Percentiles rank a stretch among this genome's conserved stretches.
Evolutionary conservation across 1,140 invertebrate species (phyloP).

Genomic region (Drosophila kohkoa): DNA sequence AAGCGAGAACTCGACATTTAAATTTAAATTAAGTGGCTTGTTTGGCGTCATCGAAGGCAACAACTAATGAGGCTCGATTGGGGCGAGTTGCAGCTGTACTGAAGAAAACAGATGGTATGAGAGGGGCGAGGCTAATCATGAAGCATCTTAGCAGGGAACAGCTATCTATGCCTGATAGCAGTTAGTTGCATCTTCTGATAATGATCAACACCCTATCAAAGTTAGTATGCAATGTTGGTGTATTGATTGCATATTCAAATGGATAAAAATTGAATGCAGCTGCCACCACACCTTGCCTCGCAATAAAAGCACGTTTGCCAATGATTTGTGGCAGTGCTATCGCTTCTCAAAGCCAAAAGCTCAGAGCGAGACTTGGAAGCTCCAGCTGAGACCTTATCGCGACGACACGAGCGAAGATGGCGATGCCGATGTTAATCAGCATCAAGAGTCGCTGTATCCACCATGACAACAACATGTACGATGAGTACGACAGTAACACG

Average conservation of each 20-base stretch:
- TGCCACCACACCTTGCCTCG: conserved; percentile 59
- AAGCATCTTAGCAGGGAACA: conserved; percentile 58
- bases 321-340: conserved; percentile 72
- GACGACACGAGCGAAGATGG: conserved; percentile 62
- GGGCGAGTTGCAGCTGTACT: conserved; percentile 2
- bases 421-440: conserved; percentile 74
- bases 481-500: conserved; percentile 57
- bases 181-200: neutral
- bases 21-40: conserved; percentile 83
- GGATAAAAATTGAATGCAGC: conserved; percentile 16
- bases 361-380: conserved; percentile 1
- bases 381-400: conserved; percentile 57
- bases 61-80: conserved; percentile 65
- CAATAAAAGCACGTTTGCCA: conserved; percentile 76
- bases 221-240: neutral
- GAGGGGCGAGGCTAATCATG: conserved; percentile 4
- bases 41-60: conserved; percentile 75
- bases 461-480: conserved; percentile 29
- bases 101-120: neutral
- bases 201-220: neutral
- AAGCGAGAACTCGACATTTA: conserved; percentile 79
- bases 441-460: conserved; percentile 57
- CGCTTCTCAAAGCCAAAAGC: conserved; percentile 11
- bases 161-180: neutral
- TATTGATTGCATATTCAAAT: conserved; percentile 57